These are phyloP conservation scores for Drosophila ananassae DNA, from an alignment of 1,140 invertebrate genomes.

Conservation along the genomic window DNA sequence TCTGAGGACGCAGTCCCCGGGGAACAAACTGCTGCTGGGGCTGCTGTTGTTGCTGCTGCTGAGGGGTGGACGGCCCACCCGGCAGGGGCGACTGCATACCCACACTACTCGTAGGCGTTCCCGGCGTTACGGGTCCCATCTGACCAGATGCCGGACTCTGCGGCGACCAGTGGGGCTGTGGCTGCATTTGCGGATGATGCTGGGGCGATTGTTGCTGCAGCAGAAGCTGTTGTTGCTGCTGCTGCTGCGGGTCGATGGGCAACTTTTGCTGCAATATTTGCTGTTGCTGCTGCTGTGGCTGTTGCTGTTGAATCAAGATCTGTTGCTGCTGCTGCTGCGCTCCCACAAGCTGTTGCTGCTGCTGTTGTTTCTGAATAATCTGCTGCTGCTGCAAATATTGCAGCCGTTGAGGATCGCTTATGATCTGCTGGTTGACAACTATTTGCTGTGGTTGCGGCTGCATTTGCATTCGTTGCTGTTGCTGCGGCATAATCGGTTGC, in stretches of 20 bases:
- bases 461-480: slow-evolving; percentile 60
- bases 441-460: slow-evolving; percentile 75
- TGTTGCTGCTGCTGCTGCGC: slow-evolving; percentile 51
- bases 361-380: slow-evolving; percentile 64
- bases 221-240: slow-evolving; percentile 53
- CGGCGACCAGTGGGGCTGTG: slow-evolving; percentile 64
- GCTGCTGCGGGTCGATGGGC: slow-evolving; percentile 57
- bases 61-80: slow-evolving; percentile 64
- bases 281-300: slow-evolving; percentile 65
- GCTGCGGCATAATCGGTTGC: slow-evolving; percentile 30
- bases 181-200: slow-evolving; percentile 68
- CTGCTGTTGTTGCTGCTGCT: slow-evolving; percentile 54
- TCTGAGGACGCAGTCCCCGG: slow-evolving; percentile 65
- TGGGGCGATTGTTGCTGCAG: slow-evolving; percentile 74
- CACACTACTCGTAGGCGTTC: slow-evolving; percentile 67
- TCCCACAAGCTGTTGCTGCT: slow-evolving; percentile 53
- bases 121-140: slow-evolving; percentile 63
- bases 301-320: slow-evolving; percentile 70
- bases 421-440: slow-evolving; percentile 79
- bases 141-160: slow-evolving; percentile 70
- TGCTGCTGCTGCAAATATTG: slow-evolving; percentile 80
- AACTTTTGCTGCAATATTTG: slow-evolving; percentile 49
- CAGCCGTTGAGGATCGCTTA: slow-evolving; percentile 72
- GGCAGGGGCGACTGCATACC: slow-evolving; percentile 78
- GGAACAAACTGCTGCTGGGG: slow-evolving; percentile 68